Base-by-base conservation (phyloP, 2,113 vertebrate species). In the Orcinus orca region DNA sequence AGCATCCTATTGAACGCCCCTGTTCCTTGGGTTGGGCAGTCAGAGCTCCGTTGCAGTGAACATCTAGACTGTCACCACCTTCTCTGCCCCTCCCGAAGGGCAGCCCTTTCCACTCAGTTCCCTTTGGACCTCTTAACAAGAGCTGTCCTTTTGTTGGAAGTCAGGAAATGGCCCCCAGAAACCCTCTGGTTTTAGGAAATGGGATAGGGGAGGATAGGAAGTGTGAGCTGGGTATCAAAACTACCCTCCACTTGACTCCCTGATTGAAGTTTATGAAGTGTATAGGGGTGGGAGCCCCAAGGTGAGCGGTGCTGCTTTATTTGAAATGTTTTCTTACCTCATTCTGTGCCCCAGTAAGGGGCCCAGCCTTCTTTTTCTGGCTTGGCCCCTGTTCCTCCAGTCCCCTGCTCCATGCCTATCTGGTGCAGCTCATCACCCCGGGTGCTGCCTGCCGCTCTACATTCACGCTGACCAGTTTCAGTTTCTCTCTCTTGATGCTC, bases 321-420 rank as follows among this genome's bases (percentile, higher is more conserved):
- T 98, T 98, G 96, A 98, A 98, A 97, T 97, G 97, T 97, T 98
- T 98, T 97, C 97, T 98, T 98, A 98, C 97, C 98, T 98, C 98
- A 98, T 98, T 97, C 81, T 96, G 92, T 97, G 90, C 88, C 95
- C 97, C 88, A 92, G 15, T 93, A 88, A 53, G 60, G 96, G 84
- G 79, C 63, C 96, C 85, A 91, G 95, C 95, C 94, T 95, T 93
- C 86, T 89, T 77, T 65, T 23, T 92, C 83, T 84, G 95, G 97
- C 96, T 96, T 86, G 97, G 96, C 88, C 90, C 55, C n/a, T 36
- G 20, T 94, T 96, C 67, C 80, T 67, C 93, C 96, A 93, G 58
- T 91, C 77, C 83, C 90, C 68, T 93, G 79, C 67, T 95, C 95
- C 86, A 90, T 97, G 91, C 97, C 93, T 95, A 6, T 92, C 67